Conservation (phyloP, 2,797 vertebrate species). For the Rhinoraja longicauda region DNA sequence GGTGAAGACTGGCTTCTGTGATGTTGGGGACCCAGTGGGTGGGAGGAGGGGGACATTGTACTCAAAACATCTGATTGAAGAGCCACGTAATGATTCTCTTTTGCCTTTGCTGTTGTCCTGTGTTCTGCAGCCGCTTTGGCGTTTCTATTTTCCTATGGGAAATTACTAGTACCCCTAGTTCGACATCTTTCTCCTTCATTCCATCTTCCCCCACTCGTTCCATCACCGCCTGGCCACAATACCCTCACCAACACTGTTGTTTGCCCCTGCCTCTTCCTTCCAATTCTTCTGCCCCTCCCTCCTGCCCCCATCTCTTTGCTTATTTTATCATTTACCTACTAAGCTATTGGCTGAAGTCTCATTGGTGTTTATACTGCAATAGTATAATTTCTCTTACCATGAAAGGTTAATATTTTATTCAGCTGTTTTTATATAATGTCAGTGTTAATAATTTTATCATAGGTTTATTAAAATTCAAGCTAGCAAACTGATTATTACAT, state of each 20-base stretch:
- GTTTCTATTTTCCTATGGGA: no score
- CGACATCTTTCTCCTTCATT: neutral
- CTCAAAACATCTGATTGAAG: no score
- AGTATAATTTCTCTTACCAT: neutral
- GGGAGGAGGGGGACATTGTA: no score
- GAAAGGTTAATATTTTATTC: neutral
- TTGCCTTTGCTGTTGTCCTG: no score
- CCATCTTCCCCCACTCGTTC: no score
- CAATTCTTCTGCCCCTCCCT: neutral
- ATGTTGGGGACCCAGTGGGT: no score
- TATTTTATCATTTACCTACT: neutral
- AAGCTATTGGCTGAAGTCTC: conserved; percentile 3
- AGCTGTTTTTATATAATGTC: neutral
- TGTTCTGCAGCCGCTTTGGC: no score
- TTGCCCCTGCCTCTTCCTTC: no score
- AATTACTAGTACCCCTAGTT: neutral
- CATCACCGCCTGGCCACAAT: neutral
- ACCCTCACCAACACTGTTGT: no score
- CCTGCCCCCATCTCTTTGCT: neutral
- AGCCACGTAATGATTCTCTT: no score
- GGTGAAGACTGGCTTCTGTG: no score
- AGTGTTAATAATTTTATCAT: neutral
- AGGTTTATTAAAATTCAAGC: neutral
- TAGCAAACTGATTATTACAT: neutral
- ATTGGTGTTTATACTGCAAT: neutral